These are phyloP conservation scores for Leguminivora glycinivorella DNA, from an alignment of 1,140 invertebrate species.

Conservation along the genomic window DNA sequence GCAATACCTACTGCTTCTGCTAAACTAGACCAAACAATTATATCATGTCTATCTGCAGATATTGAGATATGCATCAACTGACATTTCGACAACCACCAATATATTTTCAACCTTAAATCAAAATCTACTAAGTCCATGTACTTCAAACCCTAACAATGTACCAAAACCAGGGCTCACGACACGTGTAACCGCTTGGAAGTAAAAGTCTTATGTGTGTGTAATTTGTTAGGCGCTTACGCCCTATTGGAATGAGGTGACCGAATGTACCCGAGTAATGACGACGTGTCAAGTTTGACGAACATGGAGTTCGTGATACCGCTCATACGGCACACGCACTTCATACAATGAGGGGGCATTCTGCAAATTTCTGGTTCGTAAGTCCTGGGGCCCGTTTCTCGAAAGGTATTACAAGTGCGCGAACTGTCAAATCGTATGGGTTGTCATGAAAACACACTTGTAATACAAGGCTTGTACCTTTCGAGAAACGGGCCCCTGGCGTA, in stretches of 20 bases:
- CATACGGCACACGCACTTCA: conserved; percentile 17
- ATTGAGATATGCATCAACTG: conserved; percentile 20
- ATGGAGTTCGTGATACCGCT: conserved; percentile 22
- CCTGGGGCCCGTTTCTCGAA: too few species aligned
- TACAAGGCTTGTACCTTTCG: too few species aligned
- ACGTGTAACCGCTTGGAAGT: not conserved
- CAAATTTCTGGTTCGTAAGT: not conserved
- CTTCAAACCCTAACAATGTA: not conserved
- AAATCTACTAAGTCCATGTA: not conserved
- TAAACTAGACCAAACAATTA: conserved; percentile 1
- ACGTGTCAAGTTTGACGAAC: conserved; percentile 26
- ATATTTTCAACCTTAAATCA: not conserved
- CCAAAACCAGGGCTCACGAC: conserved; percentile 18
- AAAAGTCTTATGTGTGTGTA: not conserved
- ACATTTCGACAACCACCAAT: conserved; percentile 4
- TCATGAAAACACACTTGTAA: too few species aligned
- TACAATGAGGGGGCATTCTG: conserved; percentile 21
- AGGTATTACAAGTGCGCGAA: too few species aligned
- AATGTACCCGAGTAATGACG: conserved; percentile 18
- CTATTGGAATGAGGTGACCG: not conserved
- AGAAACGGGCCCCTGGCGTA: too few species aligned
- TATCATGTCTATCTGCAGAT: conserved; percentile 24
- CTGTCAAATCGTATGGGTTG: too few species aligned
- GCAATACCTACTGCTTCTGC: not conserved
- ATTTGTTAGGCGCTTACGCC: not conserved